Evolutionary conservation across 2,797 vertebrate genomes (phyloP).

Genomic region (Myripristis murdjan): DNA sequence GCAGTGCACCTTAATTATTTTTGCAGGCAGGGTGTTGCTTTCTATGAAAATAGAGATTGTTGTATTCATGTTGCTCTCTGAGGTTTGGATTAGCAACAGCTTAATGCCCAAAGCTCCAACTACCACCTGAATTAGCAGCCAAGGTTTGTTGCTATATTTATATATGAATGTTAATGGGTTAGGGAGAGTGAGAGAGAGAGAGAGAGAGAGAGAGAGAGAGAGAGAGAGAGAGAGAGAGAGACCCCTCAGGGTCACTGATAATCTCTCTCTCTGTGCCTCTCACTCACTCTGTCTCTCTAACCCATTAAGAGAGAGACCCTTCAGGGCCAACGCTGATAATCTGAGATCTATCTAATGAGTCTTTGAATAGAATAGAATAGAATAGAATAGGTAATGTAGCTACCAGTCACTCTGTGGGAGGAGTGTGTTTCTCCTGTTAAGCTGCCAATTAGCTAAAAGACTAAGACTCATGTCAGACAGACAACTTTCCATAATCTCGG

Average conservation of each 20-base stretch:
- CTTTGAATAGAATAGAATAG: conserved; percentile 6
- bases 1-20: no score
- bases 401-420: no score
- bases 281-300: no score
- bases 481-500: conserved; percentile 17
- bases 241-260: no score
- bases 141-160: conserved; percentile 32
- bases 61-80: conserved; percentile 38
- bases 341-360: conserved; percentile 42
- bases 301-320: no score
- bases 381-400: not conserved
- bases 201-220: no score
- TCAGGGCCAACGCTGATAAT: conserved; percentile 13
- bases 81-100: conserved; percentile 69
- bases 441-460: not conserved
- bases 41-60: conserved; percentile 33
- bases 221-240: conserved; percentile 29
- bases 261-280: no score
- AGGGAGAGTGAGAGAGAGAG: no score
- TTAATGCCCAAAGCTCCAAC: conserved; percentile 66
- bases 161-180: conserved; percentile 1
- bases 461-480: not conserved
- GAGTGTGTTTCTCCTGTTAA: not conserved
- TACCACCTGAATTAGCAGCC: conserved; percentile 64
- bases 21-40: no score